Evolutionary conservation across 2,113 vertebrate species (phyloP), one percentile per base, ranked within the genome.

Genomic region (Prochilodus magdalenae): DNA sequence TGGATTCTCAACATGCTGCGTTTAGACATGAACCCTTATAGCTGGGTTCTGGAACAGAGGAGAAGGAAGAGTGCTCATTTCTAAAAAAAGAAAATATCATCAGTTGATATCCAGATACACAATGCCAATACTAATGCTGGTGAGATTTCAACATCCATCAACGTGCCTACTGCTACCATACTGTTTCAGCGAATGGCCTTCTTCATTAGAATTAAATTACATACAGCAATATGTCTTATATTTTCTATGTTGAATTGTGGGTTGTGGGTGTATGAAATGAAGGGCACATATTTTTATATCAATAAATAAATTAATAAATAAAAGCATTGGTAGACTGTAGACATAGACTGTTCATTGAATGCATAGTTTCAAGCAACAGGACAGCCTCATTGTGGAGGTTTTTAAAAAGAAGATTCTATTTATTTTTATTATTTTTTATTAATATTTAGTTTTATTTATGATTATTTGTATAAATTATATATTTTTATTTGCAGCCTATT

Each of bases 1-100:
- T 94, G 93, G 93, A 89, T 95, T 53, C 87, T 92, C 14, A 93
- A 87, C 81, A 92, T 94, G 90, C 40, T 94, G 47, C 88, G 91
- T 51, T 22, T 95, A 87, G 93, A 95, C 82, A 90, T 93, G 84
- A 93, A 93, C 72, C 92, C 93, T 4, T 87, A 87, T 1, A 80
- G 80, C n/a, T 94, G 93, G 93, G 72, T 94, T 44, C 47, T 91
- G 40, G 91, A 94, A 18, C 92, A 93, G 60, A 88, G 91, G 65
- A 89, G 91, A 20, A 89, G 91, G n/a, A 91, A 85, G 85, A 94
- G 91, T 4, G 88, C 92, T 6, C 83, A 90, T 47, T 92, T 92
- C 80, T 92, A 76, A 92, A 80, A 55, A 80, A 59, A 18, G 6
- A 63, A 72, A 33, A 22, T 26, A 30, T 29, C 24, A 51, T 12